A percentile compares a stretch with the other conserved stretches of the same genome.
These are phyloP conservation scores for Prostheceraeus crozeri DNA, from an alignment of 2,888 invertebrate species.

Conservation along the genomic window DNA sequence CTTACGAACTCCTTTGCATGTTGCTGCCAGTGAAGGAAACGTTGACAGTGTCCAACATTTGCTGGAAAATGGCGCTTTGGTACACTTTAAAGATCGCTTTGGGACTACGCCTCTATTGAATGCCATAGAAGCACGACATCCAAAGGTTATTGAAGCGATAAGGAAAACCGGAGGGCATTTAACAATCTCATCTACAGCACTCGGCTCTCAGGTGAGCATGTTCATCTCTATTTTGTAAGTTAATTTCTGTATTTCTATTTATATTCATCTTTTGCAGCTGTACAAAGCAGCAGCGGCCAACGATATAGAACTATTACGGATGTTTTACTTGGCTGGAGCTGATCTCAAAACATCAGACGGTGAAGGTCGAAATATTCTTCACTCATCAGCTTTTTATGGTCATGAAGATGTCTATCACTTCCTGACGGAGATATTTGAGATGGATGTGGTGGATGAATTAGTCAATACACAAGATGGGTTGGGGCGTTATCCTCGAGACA, in stretches of 20 bases:
- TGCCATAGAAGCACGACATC: slow-evolving; percentile 60
- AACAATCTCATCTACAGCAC: background rate
- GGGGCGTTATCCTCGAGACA: too few relatives aligned
- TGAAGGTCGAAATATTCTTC: too few relatives aligned
- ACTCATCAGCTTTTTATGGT: too few relatives aligned
- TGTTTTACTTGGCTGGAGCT: slow-evolving; percentile 47
- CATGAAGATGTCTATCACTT: too few relatives aligned
- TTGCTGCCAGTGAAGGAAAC: slow-evolving; percentile 69
- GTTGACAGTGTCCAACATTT: slow-evolving; percentile 66
- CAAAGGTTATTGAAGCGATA: slow-evolving; percentile 62
- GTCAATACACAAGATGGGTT: too few relatives aligned
- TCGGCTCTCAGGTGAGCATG: too few relatives aligned
- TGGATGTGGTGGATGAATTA: too few relatives aligned
- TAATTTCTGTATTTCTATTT: too few relatives aligned
- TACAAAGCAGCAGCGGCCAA: slow-evolving; percentile 3
- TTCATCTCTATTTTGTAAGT: too few relatives aligned
- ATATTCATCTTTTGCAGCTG: too few relatives aligned
- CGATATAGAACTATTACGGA: slow-evolving; percentile 13
- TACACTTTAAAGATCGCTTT: slow-evolving; percentile 66
- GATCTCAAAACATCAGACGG: too few relatives aligned
- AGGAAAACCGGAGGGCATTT: slow-evolving; percentile 69
- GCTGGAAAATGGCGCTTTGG: slow-evolving; percentile 70
- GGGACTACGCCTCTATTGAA: slow-evolving; percentile 62
- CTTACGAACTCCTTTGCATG: slow-evolving; percentile 70
- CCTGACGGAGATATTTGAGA: too few relatives aligned